phyloP scores from a whole-genome alignment of 2,888 invertebrate species.

The Thymelicus acteon region DNA sequence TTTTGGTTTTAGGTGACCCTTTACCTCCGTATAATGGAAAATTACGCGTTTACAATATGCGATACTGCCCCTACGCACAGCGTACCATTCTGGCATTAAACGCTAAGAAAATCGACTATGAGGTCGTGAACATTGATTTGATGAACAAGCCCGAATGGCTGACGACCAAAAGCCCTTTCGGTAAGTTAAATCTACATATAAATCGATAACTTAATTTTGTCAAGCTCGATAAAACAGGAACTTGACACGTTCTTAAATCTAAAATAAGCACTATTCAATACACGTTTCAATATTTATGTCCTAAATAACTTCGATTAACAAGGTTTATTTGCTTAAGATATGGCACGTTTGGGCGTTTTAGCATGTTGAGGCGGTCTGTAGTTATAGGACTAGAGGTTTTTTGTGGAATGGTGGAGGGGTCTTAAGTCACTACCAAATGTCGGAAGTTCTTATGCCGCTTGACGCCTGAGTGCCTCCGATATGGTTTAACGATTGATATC shows the following conservation, averaged over 20 bases:
- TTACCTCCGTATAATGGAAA: constrained; percentile 87
- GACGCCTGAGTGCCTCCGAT: no score
- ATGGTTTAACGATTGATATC: no score
- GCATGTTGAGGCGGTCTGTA: no score
- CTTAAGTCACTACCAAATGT: no score
- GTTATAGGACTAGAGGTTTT: no score
- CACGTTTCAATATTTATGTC: no score
- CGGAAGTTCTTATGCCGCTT: no score
- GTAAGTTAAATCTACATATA: constrained; percentile 54
- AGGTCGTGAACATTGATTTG: constrained; percentile 89
- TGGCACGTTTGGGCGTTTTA: no score
- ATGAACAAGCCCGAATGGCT: constrained; percentile 93
- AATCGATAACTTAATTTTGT: not conserved
- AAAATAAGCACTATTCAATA: no score
- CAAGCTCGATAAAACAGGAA: not conserved
- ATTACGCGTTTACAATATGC: constrained; percentile 91
- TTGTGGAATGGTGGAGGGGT: no score
- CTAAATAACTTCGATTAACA: no score
- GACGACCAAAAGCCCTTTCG: constrained; percentile 86
- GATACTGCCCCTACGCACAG: constrained; percentile 93
- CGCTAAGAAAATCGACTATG: constrained; percentile 91
- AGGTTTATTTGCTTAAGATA: no score
- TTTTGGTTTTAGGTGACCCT: constrained; percentile 83
- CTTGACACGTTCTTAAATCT: not conserved
- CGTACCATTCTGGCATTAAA: constrained; percentile 89